A percentile compares a stretch with the other conserved stretches of the same genome.
phyloP scores from a whole-genome alignment of 2,797 vertebrate genomes.

The Siniperca obscura region DNA sequence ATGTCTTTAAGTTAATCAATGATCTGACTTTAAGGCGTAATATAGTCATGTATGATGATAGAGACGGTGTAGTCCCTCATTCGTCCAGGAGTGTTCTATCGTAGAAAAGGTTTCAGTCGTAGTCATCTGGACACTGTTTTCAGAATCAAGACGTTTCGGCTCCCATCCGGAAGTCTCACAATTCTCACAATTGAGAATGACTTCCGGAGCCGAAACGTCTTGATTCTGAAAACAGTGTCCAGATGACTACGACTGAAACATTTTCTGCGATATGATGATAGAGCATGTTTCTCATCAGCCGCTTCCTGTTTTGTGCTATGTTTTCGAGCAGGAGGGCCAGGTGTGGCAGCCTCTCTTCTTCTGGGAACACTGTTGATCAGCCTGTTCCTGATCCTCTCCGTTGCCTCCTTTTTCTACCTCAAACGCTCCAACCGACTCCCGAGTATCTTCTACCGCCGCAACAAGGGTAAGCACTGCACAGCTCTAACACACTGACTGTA shows the following conservation, averaged over 20 bases:
- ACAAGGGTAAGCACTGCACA: slow-evolving; percentile 87
- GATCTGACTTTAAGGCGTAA: not conserved
- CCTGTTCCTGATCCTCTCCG: slow-evolving; percentile 92
- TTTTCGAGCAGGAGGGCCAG: slow-evolving; percentile 88
- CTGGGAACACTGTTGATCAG: slow-evolving; percentile 94
- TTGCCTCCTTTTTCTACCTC: slow-evolving; percentile 98
- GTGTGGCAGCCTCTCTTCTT: slow-evolving; percentile 92
- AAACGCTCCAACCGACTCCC: slow-evolving; percentile 94
- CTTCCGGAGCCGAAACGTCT: too few relatives aligned
- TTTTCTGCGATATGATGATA: too few relatives aligned
- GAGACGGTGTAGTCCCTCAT: too few relatives aligned
- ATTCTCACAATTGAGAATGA: too few relatives aligned
- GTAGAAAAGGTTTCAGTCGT: too few relatives aligned
- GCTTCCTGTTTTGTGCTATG: slow-evolving; percentile 22
- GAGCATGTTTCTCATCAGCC: not conserved
- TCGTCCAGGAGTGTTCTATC: too few relatives aligned
- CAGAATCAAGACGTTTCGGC: too few relatives aligned
- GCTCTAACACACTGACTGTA: not conserved
- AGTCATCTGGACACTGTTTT: too few relatives aligned
- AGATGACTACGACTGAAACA: too few relatives aligned
- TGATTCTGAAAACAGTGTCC: too few relatives aligned
- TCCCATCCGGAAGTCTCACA: too few relatives aligned
- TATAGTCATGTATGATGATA: not conserved
- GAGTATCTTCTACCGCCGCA: slow-evolving; percentile 89
- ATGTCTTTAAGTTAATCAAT: not conserved